These are phyloP conservation scores for Drosophila asahinai DNA, from an alignment of 1,140 invertebrate species.

Conservation along the genomic window DNA sequence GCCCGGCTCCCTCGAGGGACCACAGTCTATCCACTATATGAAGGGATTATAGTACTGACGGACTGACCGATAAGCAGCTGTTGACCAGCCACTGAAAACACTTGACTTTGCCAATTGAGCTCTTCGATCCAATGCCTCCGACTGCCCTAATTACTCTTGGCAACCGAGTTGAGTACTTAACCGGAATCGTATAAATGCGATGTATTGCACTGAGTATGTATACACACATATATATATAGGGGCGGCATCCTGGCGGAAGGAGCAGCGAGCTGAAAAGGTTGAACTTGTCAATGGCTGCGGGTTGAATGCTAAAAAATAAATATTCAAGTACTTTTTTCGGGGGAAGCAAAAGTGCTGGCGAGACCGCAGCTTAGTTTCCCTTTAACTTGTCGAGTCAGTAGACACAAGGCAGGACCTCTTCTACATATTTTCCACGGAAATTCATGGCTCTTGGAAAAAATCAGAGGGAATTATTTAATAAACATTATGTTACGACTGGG, in stretches of 20 bases:
- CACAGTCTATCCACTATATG: background rate
- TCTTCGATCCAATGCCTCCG: constrained; percentile 31
- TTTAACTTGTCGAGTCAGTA: constrained; percentile 18
- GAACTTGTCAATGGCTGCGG: constrained; percentile 28
- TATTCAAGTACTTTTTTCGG: constrained; percentile 4
- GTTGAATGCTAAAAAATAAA: constrained; percentile 9
- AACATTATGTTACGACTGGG: background rate
- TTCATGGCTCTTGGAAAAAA: background rate
- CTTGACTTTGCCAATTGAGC: constrained; percentile 56
- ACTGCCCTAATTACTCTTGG: constrained; percentile 56
- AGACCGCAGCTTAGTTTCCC: constrained; percentile 27
- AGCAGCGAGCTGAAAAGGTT: constrained; percentile 19
- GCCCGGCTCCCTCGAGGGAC: background rate
- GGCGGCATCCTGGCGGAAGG: background rate
- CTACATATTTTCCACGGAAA: constrained; percentile 25
- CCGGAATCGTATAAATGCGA: constrained; percentile 37
- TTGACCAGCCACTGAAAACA: constrained; percentile 54
- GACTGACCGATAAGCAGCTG: constrained; percentile 37
- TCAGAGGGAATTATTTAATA: background rate
- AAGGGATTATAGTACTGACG: constrained; percentile 20
- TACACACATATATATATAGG: background rate
- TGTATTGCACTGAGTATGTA: constrained; percentile 1
- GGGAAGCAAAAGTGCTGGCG: background rate
- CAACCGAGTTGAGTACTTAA: constrained; percentile 48
- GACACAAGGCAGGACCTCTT: constrained; percentile 8